Evolutionary conservation across 2,888 invertebrate species (phyloP), one percentile per base, ranked within the genome.

Genomic region (Odontothrips loti): DNA sequence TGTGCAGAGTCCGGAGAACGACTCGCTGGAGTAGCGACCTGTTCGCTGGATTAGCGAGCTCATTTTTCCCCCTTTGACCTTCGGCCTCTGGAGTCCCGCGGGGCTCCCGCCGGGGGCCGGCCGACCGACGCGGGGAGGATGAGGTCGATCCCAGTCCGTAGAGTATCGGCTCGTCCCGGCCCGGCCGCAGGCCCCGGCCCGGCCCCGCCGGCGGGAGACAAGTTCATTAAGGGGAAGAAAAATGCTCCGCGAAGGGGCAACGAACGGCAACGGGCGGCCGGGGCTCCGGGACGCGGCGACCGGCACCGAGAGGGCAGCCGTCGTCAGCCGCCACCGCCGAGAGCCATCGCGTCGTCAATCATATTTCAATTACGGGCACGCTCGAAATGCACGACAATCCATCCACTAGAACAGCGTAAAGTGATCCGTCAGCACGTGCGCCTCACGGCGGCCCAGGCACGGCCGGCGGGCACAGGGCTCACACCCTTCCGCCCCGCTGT

Each of bases 211-310:
- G 20, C 63, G 6, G n/a, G 12, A 75, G 68, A 75, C 68, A 75
- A 75, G 68, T 75, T 75, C 68, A 75, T 75, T 75, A 75, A 68
- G 27, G 68, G 68, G 68, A 75, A 75, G 68, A 75, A 75, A 75
- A 75, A 75, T 75, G 68, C 68, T 75, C 23, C 23, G 68, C 68
- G 27, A 75, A 43, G 58, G 68, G 68, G 68, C 68, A 75, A 75
- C 68, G 68, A 75, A 75, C 68, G 68, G 10, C 58, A 17, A 15
- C 58, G 20, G 8, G 58, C 58, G n/a, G 58, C 17, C 6, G 58
- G 20, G 58, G 20, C 17, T 17, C 58, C 68, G 68, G 68, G 68
- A n/a, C 63, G 9, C 2, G 6, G 63, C n/a, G 68, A n/a, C n/a
- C n/a, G n/a, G n/a, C n/a, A n/a, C n/a, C n/a, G n/a, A 43, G 34